Evolutionary conservation across 2,888 invertebrate species (phyloP).

Genomic region (Leucozona laternaria): DNA sequence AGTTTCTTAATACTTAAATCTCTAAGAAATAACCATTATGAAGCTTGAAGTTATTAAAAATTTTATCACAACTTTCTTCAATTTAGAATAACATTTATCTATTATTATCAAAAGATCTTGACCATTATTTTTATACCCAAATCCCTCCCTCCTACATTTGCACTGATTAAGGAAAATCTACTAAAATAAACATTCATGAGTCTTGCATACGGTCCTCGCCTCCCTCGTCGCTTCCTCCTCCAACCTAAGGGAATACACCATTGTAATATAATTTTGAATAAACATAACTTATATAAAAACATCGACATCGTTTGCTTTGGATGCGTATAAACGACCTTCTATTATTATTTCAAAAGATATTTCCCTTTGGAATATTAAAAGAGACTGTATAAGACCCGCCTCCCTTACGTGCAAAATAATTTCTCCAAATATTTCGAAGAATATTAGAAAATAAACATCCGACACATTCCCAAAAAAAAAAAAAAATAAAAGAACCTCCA

Average conservation of each 20-base stretch:
- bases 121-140: constrained; percentile 4
- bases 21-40: neutral
- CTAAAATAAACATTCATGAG: constrained; percentile 15
- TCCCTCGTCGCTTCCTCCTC: no score
- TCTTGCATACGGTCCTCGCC: neutral
- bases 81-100: constrained; percentile 2
- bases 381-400: constrained; percentile 26
- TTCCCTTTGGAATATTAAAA: constrained; percentile 57
- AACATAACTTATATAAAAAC: constrained; percentile 4
- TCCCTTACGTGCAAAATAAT: constrained; percentile 41
- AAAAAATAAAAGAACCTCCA: neutral
- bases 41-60: neutral
- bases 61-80: neutral
- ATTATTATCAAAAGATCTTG: constrained; percentile 23
- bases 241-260: neutral
- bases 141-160: neutral
- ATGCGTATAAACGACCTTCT: neutral
- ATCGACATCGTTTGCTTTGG: neutral
- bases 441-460: constrained; percentile 32
- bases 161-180: constrained; percentile 18
- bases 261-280: constrained; percentile 24
- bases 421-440: constrained; percentile 25
- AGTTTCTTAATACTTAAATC: neutral
- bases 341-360: constrained; percentile 23
- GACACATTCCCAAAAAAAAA: neutral